A percentile compares a stretch with the other conserved stretches of the same genome.
These are phyloP conservation scores for Salvator merianae DNA, from an alignment of 2,113 vertebrate genomes.

Conservation along the genomic window DNA sequence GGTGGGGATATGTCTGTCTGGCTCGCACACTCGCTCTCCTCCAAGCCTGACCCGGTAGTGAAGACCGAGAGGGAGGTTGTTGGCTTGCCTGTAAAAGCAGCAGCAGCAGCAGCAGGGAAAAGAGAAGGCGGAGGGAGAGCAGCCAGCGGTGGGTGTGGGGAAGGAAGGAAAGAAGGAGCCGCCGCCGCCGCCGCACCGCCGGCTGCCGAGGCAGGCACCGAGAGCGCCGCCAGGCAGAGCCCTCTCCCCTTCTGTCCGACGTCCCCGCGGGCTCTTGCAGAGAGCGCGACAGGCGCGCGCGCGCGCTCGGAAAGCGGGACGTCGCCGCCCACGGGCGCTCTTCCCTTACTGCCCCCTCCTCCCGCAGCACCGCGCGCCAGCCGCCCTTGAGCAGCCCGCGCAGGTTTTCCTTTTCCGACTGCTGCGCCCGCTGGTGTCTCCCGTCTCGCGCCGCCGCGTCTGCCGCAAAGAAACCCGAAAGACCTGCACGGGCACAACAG, in stretches of 20 bases:
- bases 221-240: background rate
- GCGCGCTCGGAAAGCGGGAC: too few relatives aligned
- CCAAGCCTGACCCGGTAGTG: constrained; percentile 68
- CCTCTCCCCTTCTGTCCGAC: background rate
- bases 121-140: constrained; percentile 11
- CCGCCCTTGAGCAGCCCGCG: too few relatives aligned
- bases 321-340: background rate
- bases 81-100: constrained; percentile 52
- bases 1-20: constrained; percentile 38
- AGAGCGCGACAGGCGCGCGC: background rate
- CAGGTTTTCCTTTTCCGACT: background rate
- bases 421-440: too few relatives aligned
- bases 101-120: constrained; percentile 29
- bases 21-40: constrained; percentile 52
- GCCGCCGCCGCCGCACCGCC: background rate
- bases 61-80: constrained; percentile 65
- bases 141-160: background rate
- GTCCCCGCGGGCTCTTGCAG: background rate
- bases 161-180: background rate
- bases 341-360: too few relatives aligned
- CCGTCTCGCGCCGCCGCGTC: too few relatives aligned
- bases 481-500: too few relatives aligned
- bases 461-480: too few relatives aligned
- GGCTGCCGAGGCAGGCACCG: constrained; percentile 48
- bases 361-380: background rate